Percentiles rank a stretch among this genome's conserved stretches.
These are phyloP conservation scores for Leucoraja erinaceus DNA, from an alignment of 2,113 vertebrate species.

Conservation along the genomic window DNA sequence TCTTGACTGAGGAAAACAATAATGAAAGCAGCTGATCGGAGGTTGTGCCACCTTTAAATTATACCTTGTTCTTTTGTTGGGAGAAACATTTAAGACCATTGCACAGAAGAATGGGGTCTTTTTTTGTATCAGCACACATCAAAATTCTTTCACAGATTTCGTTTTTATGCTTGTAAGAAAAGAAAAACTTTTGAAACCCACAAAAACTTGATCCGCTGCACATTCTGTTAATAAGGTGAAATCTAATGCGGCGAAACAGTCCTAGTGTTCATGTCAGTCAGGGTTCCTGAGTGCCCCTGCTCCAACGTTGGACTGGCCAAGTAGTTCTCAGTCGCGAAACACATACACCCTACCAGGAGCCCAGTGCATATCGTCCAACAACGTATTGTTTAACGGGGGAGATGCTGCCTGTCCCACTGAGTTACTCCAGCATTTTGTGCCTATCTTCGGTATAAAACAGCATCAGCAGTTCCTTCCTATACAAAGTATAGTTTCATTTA, in stretches of 20 bases:
- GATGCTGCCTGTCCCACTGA: too few species aligned
- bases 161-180: neutral
- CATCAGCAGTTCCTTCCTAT: too few species aligned
- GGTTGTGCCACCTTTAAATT: slow-evolving; percentile 34
- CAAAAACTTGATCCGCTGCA: slow-evolving; percentile 20
- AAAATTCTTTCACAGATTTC: slow-evolving; percentile 35
- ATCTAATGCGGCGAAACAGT: neutral
- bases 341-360: neutral
- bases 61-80: slow-evolving; percentile 36
- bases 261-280: neutral
- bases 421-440: too few species aligned
- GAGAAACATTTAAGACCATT: slow-evolving; percentile 14
- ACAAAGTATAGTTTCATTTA: too few species aligned
- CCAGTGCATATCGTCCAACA: neutral
- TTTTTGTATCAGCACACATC: slow-evolving; percentile 18
- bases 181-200: slow-evolving; percentile 14
- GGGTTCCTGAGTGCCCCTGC: too few species aligned
- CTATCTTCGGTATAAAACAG: too few species aligned
- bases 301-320: neutral
- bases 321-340: neutral
- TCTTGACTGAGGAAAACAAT: slow-evolving; percentile 38
- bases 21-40: slow-evolving; percentile 37
- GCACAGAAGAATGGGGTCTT: slow-evolving; percentile 1
- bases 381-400: neutral
- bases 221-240: neutral